Evolutionary conservation across 2,888 invertebrate species (phyloP).

Genomic region (Stomorhina lunata): DNA sequence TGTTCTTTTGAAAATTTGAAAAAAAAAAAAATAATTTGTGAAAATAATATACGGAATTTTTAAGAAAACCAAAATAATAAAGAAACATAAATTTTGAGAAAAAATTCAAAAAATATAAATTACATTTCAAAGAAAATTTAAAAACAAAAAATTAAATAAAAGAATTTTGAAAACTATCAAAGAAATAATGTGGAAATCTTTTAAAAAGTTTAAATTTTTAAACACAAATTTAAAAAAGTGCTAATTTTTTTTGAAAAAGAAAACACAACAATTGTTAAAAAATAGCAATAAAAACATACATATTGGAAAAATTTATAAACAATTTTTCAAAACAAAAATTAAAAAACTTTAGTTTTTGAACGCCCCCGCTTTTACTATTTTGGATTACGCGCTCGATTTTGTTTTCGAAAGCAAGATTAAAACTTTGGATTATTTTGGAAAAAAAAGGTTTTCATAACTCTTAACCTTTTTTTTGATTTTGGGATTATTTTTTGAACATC

Average conservation of each 20-base stretch:
- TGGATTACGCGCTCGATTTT: slow-evolving; percentile 58
- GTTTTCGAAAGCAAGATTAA: background rate
- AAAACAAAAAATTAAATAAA: background rate
- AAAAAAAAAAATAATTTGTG: background rate
- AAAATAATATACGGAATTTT: slow-evolving; percentile 1
- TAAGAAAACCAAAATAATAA: slow-evolving; percentile 7
- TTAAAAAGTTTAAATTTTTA: no score
- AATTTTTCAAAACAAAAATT: background rate
- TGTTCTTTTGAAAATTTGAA: slow-evolving; percentile 53
- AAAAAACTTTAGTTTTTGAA: no score
- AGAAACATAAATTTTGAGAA: background rate
- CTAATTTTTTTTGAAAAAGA: no score
- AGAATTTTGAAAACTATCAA: no score
- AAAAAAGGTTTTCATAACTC: background rate
- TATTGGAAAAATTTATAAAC: no score
- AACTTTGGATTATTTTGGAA: slow-evolving; percentile 3
- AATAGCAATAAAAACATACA: no score
- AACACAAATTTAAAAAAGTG: no score
- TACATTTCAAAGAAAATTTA: background rate
- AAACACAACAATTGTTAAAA: no score
- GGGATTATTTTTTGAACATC: slow-evolving; percentile 11
- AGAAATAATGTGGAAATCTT: no score
- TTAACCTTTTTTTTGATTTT: background rate
- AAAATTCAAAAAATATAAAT: background rate
- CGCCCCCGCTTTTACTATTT: slow-evolving; percentile 23